phyloP scores from a whole-genome alignment of 2,888 invertebrate genomes.

The Gryllus longicercus region DNA sequence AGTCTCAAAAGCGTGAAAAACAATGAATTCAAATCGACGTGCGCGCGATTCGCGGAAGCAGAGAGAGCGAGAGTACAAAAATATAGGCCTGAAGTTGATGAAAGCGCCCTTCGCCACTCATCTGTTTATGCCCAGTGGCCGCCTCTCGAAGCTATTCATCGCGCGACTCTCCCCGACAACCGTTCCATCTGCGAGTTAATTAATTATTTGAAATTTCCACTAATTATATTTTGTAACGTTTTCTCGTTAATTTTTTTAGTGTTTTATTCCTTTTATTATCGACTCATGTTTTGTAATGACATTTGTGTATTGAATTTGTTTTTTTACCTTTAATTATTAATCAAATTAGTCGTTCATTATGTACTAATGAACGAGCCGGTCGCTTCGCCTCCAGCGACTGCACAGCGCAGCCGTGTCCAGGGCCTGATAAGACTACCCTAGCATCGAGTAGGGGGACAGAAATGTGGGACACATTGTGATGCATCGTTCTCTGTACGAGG shows the following conservation, averaged over 20 bases:
- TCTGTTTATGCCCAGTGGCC: too few relatives aligned
- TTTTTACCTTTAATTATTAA: not conserved
- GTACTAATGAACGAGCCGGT: not conserved
- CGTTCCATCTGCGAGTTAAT: conserved; percentile 7
- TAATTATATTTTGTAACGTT: conserved; percentile 10
- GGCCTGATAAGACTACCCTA: too few relatives aligned
- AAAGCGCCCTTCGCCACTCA: too few relatives aligned
- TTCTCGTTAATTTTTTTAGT: conserved; percentile 10
- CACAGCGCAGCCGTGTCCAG: not conserved
- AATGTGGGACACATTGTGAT: too few relatives aligned
- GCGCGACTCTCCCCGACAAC: not conserved
- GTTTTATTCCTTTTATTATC: not conserved
- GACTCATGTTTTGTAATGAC: conserved; percentile 6
- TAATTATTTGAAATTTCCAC: conserved; percentile 3
- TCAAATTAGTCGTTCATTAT: conserved; percentile 17
- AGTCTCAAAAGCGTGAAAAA: too few relatives aligned
- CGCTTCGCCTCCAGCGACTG: not conserved
- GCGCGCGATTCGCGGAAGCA: too few relatives aligned
- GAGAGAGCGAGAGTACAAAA: too few relatives aligned
- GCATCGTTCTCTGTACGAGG: too few relatives aligned
- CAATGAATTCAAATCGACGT: too few relatives aligned
- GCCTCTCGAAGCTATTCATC: too few relatives aligned
- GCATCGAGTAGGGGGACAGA: too few relatives aligned
- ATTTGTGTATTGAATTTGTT: conserved; percentile 11
- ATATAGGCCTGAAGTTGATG: too few relatives aligned